phyloP scores from a whole-genome alignment of 1,140 invertebrate genomes.

The Bombus huntii region DNA sequence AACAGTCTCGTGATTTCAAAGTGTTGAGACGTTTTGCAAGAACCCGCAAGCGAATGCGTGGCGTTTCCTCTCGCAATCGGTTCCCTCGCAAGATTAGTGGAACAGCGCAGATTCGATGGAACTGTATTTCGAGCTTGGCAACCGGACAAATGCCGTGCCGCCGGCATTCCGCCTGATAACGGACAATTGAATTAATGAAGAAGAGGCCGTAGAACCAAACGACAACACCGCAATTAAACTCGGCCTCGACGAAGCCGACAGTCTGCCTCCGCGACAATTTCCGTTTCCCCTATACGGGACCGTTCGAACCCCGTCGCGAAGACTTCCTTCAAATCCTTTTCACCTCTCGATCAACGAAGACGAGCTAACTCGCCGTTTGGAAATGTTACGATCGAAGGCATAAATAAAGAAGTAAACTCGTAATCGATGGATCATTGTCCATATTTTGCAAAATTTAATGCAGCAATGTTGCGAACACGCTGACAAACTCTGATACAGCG shows the following conservation, averaged over 20 bases:
- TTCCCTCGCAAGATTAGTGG: constrained; percentile 2
- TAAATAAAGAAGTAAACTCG: too few species aligned
- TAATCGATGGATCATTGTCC: too few species aligned
- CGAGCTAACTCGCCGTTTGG: too few species aligned
- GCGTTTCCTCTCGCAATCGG: not conserved
- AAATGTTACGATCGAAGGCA: not conserved
- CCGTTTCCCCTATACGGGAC: constrained; percentile 27
- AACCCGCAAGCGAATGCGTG: not conserved
- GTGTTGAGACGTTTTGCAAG: constrained; percentile 18
- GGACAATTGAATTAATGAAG: constrained; percentile 75
- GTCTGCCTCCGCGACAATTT: constrained; percentile 46
- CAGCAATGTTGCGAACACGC: too few species aligned
- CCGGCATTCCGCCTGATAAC: constrained; percentile 66
- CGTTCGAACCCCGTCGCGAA: not conserved
- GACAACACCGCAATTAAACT: constrained; percentile 67
- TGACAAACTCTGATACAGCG: too few species aligned
- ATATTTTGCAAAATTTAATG: too few species aligned
- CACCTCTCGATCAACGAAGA: not conserved
- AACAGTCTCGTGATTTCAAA: not conserved
- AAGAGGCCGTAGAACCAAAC: constrained; percentile 69
- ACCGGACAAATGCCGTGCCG: constrained; percentile 58
- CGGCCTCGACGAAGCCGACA: constrained; percentile 47
- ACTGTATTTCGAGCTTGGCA: constrained; percentile 46
- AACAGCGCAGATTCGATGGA: constrained; percentile 6
- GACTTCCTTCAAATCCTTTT: not conserved